These are phyloP conservation scores for Acanthoscelides obtectus DNA, from an alignment of 2,888 invertebrate genomes.

Conservation along the genomic window DNA sequence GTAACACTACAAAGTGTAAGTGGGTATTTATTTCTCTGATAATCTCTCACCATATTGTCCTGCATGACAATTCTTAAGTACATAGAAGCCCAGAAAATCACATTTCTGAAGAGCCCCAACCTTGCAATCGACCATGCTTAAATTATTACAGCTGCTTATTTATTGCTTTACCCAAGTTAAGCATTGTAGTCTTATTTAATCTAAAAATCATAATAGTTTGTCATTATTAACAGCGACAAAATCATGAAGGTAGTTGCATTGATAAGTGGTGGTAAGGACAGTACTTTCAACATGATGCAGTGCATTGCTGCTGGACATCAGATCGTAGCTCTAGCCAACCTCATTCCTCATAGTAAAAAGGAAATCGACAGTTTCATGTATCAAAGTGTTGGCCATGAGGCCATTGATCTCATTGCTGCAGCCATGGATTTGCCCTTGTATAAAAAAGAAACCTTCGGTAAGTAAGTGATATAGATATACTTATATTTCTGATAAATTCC, in stretches of 20 bases:
- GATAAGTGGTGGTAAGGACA: constrained; percentile 98
- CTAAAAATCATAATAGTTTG: not conserved
- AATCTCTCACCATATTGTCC: not conserved
- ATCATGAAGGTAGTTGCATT: constrained; percentile 81
- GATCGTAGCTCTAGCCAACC: constrained; percentile 93
- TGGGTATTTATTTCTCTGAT: not conserved
- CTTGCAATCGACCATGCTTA: too few species aligned
- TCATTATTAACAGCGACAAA: not conserved
- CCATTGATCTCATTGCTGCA: constrained; percentile 84
- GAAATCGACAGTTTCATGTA: constrained; percentile 79
- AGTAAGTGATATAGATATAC: constrained; percentile 4
- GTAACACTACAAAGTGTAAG: not conserved
- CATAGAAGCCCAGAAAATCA: too few species aligned
- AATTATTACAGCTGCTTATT: not conserved
- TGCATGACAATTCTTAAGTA: not conserved
- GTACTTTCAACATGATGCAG: constrained; percentile 98
- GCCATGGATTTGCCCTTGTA: constrained; percentile 92
- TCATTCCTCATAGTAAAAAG: constrained; percentile 82
- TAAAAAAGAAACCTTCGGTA: constrained; percentile 70
- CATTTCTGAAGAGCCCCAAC: too few species aligned
- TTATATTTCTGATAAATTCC: not conserved
- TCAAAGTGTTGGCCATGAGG: constrained; percentile 97
- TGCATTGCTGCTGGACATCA: constrained; percentile 93
- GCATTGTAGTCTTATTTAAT: not conserved
- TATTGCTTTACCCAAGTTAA: not conserved